A percentile compares a stretch with the other conserved stretches of the same genome.
Conservation (phyloP, 2,888 invertebrate species). For the Phorcus lineatus region DNA sequence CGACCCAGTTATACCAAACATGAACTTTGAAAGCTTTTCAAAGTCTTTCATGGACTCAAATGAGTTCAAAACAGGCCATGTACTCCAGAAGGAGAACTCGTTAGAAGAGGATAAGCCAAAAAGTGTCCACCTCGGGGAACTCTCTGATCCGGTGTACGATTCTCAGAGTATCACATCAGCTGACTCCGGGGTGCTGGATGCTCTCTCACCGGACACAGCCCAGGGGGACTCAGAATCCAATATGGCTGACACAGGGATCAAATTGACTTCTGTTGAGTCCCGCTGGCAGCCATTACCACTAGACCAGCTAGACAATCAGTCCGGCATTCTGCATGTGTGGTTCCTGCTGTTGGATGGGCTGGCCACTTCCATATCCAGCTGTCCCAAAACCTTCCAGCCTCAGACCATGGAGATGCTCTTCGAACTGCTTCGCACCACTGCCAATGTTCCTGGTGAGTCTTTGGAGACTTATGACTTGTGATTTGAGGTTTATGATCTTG, state of each 20-base stretch:
- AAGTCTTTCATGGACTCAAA: conserved; percentile 39
- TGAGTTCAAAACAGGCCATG: conserved; percentile 16
- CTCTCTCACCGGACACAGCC: neutral
- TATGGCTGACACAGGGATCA: neutral
- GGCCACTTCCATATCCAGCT: conserved; percentile 81
- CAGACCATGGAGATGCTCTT: conserved; percentile 91
- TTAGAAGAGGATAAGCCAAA: neutral
- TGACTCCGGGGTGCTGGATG: conserved; percentile 57
- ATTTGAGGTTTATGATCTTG: neutral
- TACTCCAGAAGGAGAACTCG: conserved; percentile 7
- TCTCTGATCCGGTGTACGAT: conserved; percentile 16
- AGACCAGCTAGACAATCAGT: conserved; percentile 69
- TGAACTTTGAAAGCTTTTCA: conserved; percentile 62
- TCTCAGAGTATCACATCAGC: conserved; percentile 53
- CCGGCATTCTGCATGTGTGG: conserved; percentile 89
- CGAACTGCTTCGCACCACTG: conserved; percentile 86
- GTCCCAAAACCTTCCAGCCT: conserved; percentile 85
- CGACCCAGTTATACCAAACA: conserved; percentile 83
- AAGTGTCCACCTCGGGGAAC: neutral
- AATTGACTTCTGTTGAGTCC: neutral
- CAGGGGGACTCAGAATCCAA: neutral
- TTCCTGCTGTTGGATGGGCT: conserved; percentile 90
- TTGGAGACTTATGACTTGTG: neutral
- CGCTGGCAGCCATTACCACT: conserved; percentile 38
- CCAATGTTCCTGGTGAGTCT: conserved; percentile 82